phyloP scores from a whole-genome alignment of 2,888 invertebrate species.

The Caenorhabditis sinica region DNA sequence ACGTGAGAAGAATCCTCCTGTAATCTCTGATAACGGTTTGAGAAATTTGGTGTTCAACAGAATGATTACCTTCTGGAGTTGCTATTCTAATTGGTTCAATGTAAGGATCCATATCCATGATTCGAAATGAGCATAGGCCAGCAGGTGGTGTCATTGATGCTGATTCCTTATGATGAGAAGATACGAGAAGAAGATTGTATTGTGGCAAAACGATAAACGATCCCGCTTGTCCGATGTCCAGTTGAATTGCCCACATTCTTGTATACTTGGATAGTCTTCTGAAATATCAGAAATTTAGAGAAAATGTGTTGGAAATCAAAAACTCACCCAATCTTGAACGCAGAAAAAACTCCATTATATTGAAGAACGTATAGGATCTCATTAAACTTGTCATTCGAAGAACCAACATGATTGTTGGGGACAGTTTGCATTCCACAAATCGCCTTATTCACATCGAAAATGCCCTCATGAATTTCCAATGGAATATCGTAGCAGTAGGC shows the following conservation, averaged over 20 bases:
- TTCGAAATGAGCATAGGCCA: constrained; percentile 68
- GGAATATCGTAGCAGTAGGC: constrained; percentile 76
- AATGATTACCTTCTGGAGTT: constrained; percentile 34
- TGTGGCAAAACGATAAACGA: constrained; percentile 64
- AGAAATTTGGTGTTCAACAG: background rate
- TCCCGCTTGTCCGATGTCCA: constrained; percentile 68
- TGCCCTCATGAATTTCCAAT: constrained; percentile 58
- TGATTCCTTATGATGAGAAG: constrained; percentile 65
- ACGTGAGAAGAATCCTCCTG: constrained; percentile 66
- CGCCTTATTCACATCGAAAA: constrained; percentile 66
- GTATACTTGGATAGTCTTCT: constrained; percentile 66
- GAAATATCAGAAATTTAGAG: constrained; percentile 6
- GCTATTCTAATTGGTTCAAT: constrained; percentile 66
- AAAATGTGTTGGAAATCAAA: background rate
- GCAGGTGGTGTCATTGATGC: constrained; percentile 48
- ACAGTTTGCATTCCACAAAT: constrained; percentile 69
- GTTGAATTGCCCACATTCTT: constrained; percentile 62
- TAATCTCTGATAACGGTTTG: constrained; percentile 7
- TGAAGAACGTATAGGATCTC: constrained; percentile 72
- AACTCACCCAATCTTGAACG: constrained; percentile 73
- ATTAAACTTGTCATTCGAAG: constrained; percentile 64
- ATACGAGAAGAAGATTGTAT: constrained; percentile 66
- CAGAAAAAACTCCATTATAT: constrained; percentile 74
- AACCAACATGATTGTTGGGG: constrained; percentile 45
- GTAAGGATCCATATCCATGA: constrained; percentile 67